Evolutionary conservation across 2,797 vertebrate species (phyloP), one percentile per base, ranked within the genome.

Genomic region (Ciconia nigra): DNA sequence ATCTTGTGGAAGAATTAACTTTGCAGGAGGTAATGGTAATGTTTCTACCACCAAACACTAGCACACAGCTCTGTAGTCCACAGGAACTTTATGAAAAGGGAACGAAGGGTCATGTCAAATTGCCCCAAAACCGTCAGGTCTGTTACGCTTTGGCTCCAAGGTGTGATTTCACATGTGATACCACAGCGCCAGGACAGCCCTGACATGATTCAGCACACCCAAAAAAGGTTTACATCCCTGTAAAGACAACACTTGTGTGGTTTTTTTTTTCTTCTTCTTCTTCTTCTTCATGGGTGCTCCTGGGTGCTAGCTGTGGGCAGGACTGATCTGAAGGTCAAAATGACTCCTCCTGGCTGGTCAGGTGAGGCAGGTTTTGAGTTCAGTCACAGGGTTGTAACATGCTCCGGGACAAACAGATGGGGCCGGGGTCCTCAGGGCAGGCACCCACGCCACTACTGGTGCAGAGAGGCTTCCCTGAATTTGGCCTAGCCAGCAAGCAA

Each of bases 381-480:
- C 25, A 29, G 22, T 24, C 41, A 42, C 22, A 19, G 10, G 3
- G 6, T 3, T 62, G 19, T 29, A n/a, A 29, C 9, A 22, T 1
- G 0, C 15, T 74, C 9, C 3, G 4, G 37, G 47, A 55, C 14
- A 86, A 78, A 58, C 0, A 7, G 6, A 6, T 17, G 25, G 37
- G 6, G 6, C 10, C 54, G 29, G 41, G 37, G 11, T 74, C 11
- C 31, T 13, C 20, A 49, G 52, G 35, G 25, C 8, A 52, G 47
- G 14, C 13, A 67, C 10, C 7, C 11, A 37, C 11, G 9, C 20
- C 5, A 4, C 24, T 37, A n/a, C 11, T 6, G 31, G 10, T 37
- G 14, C 2, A 1, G 15, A 54, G 22, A 52, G 11, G 5, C 29
- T 70, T 70, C 39, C 5, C 11, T 26, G 26, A 33, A 10, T 49